Base-by-base conservation (phyloP, 2,888 invertebrate genomes). In the Amphipoea oculea region DNA sequence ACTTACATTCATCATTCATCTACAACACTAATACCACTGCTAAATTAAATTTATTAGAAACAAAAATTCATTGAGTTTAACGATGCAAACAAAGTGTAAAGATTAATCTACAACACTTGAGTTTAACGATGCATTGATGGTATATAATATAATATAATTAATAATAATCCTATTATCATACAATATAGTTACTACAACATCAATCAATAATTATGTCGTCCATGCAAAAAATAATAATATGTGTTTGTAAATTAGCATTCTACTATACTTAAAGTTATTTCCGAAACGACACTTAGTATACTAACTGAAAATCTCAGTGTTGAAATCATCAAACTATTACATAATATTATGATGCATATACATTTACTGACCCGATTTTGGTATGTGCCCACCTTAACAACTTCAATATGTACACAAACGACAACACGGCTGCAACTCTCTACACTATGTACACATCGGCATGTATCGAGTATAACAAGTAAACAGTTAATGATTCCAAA, bases 321-420 rank as follows among this genome's bases (percentile, higher is more conserved):
- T 71, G 60, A 69, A 76, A 78, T 69, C 71, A 80, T 14, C 71
- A 79, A 70, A 75, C 76, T 78, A 68, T 73, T 72, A 75, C 79
- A 71, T 74, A 72, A 73, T 60, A 73, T 60, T 73, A 78, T 77
- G 81, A 89, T 85, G 88, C 89, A 89, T 51, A 84, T 45, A 71
- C 14, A 66, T 80, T 85, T 91, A 93, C 93, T 93, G 93, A 94
- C 92, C 93, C 89, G 90, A 92, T 91, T 94, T 93, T 94, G 94
- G 94, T 92, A 92, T 91, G 83, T 90, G 89, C 91, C 85, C 89
- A 89, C 76, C 81, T 71, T 29, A 45, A 82, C 62, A 81, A 76
- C 65, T 71, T 84, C 76, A 89, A 80, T 85, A 83, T 87, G 88
- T 86, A 88, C 86, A 86, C 40, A 63, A 77, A 70, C 20, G 29